Conservation (phyloP, 1,140 invertebrate genomes). For the Drosophila bocki region DNA sequence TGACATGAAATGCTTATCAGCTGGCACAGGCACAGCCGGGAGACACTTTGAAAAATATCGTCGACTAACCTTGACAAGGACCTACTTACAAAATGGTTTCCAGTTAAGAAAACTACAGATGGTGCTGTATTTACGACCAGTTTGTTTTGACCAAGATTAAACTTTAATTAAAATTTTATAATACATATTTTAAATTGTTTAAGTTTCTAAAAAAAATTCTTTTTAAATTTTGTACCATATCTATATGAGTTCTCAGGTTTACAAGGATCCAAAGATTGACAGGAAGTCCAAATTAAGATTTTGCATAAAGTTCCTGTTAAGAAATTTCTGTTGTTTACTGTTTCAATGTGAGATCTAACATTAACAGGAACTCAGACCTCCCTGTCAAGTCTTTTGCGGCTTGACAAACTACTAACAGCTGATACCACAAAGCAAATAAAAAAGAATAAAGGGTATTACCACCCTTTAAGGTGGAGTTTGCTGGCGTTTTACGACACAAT, state of each 20-base stretch:
- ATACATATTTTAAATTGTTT: too few species aligned
- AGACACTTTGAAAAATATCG: neutral
- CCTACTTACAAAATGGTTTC: too few species aligned
- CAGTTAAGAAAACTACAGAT: neutral
- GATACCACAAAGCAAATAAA: neutral
- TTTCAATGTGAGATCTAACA: neutral
- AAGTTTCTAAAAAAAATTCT: neutral
- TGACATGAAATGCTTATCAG: conserved; percentile 85
- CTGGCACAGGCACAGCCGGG: conserved; percentile 37
- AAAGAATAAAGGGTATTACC: neutral
- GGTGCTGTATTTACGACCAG: neutral
- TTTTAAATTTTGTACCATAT: neutral
- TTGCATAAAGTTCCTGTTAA: neutral
- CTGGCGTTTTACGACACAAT: neutral
- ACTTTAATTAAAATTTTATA: too few species aligned
- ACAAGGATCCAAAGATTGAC: neutral
- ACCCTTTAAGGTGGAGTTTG: neutral
- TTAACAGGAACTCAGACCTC: neutral
- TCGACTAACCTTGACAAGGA: neutral
- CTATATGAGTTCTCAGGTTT: neutral
- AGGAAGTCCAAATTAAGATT: too few species aligned
- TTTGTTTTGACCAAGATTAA: neutral
- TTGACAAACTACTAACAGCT: neutral
- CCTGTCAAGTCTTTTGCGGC: neutral
- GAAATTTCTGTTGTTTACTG: neutral